Evolutionary conservation across 1,140 invertebrate genomes (phyloP), one percentile per base, ranked within the genome.

Genomic region (Lysiphlebus fabarum): DNA sequence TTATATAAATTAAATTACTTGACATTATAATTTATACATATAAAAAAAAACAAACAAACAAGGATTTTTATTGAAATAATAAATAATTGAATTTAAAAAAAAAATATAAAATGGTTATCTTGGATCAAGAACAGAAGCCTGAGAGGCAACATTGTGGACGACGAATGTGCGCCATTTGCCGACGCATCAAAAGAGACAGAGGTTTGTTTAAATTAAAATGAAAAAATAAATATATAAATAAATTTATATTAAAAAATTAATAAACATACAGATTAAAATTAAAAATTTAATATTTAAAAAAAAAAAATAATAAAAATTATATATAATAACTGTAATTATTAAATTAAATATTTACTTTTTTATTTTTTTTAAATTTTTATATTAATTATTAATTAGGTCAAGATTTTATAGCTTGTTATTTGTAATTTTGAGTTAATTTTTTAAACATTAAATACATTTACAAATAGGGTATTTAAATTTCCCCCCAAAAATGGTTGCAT

Each of bases 141-240:
- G 76, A 79, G 63, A 65, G 76, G 72, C 76, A 77, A 62, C 77
- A 79, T 55, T 79, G 77, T 64, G 75, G 70, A 50, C 71, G 77
- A 43, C 76, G 77, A 58, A 79, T 79, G 77, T 79, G 77, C 63
- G 77, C 77, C 43, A 79, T 79, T 72, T 79, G 77, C 71, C 73
- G 76, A 67, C 73, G 77, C 66, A 75, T 79, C 69, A 76, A 73
- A 66, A 71, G 77, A 59, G 77, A 79, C 62, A 79, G 74, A 79
- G 77, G 77, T 79, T 77, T 76, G 44, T 34, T n/a, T 2, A 26
- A 26, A 26, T 26, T 26, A 26, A 26, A 26, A 26, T 2, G 17
- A 26, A 26, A 26, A 26, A 26, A 26, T 1, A 17, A 17, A 17
- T n/a, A n/a, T n/a, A n/a, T n/a, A n/a, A n/a, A n/a, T n/a, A n/a